Evolutionary conservation across 2,888 invertebrate genomes (phyloP).

Genomic region (Tachina lurida): DNA sequence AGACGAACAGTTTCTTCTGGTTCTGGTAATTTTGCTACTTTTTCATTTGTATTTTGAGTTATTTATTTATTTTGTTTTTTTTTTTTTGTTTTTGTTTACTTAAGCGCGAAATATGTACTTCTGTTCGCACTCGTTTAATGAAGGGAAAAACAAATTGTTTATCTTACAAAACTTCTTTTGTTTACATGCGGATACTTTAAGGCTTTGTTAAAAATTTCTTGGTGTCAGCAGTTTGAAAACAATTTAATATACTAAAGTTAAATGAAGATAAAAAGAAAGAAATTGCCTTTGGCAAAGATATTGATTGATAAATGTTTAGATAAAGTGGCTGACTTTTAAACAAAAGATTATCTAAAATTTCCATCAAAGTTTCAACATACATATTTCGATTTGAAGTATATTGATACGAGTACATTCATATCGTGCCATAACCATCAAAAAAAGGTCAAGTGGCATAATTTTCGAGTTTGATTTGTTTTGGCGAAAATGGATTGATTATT

Average conservation of each 20-base stretch:
- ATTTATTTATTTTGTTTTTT: background rate
- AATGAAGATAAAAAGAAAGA: background rate
- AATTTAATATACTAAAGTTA: conserved; percentile 28
- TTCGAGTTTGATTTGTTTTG: too few relatives aligned
- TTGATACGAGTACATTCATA: too few relatives aligned
- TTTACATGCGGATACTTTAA: conserved; percentile 45
- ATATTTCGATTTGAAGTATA: background rate
- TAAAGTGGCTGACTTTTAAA: background rate
- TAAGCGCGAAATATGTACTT: conserved; percentile 25
- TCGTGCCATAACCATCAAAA: too few relatives aligned
- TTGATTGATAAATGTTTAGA: conserved; percentile 2
- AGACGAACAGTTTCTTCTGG: conserved; percentile 6
- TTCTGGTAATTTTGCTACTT: conserved; percentile 9
- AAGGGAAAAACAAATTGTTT: conserved; percentile 42
- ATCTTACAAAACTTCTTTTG: conserved; percentile 26
- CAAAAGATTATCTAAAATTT: background rate
- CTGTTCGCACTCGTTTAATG: conserved; percentile 63
- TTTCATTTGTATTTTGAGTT: background rate
- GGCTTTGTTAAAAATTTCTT: conserved; percentile 17
- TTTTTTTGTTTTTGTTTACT: conserved; percentile 36
- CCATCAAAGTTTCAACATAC: background rate
- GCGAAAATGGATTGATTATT: too few relatives aligned
- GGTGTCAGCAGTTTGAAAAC: conserved; percentile 1
- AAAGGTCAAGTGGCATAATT: too few relatives aligned
- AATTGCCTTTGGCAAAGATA: background rate